Base-by-base conservation (phyloP, 53 echinoderm and acorn worm species). In the Astropecten irregularis region DNA sequence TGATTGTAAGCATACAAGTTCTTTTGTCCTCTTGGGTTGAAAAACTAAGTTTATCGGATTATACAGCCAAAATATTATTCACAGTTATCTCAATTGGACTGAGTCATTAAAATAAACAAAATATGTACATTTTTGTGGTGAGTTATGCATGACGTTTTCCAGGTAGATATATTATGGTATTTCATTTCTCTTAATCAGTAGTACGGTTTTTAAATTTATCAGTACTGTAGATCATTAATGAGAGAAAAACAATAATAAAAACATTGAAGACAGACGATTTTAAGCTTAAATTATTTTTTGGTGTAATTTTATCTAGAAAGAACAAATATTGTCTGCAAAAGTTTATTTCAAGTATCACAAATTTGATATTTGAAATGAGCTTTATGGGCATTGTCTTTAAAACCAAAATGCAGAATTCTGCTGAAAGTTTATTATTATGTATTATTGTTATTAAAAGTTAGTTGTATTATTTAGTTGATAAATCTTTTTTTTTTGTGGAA, bases 81-180 rank as follows among this genome's bases (percentile, higher is more conserved):
- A n/a, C n/a, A n/a, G 36, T 34, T 37, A 13, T 31, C 33, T 51
- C 52, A 30, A 28, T 5, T 33, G 44, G 79, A 46, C 60, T 29
- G 18, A 6, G 27, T 79, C 79, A 6, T 58, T 22, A n/a, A 35
- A 68, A 42, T 68, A 44, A 68, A 25, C 40, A 77, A 79, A n/a
- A 79, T 62, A 47, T 79, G 61, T 79, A 79, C 35, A 79, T 63
- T 79, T 68, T 60, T 79, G 79, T 79, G 79, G 62, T 79, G 63
- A 60, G 48, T 62, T 61, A 61, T 79, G 79, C 79, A 79, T 79
- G 79, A 60, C 31, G 42, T 73, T 71, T 44, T 79, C 39, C 46
- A 40, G 19, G 60, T 79, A 79, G 79, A 48, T 47, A 28, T 20
- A 33, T n/a, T n/a, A n/a, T n/a, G n/a, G n/a, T n/a, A n/a, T 49